Evolutionary conservation across 2,888 invertebrate genomes (phyloP), one percentile per base, ranked within the genome.

Genomic region (Resseliella maxima): DNA sequence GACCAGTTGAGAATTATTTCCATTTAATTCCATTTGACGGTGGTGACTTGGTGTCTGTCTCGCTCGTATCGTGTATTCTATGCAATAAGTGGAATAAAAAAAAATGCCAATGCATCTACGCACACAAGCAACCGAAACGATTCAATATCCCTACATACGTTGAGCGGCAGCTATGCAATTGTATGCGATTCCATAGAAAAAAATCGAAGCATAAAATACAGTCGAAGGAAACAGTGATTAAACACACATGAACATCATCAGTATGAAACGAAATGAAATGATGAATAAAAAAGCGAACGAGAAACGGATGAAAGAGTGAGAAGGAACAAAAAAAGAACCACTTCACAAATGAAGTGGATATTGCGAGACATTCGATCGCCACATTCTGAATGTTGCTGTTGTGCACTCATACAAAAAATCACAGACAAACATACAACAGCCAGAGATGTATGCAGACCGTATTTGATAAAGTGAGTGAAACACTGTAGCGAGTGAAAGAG

Each of bases 1-100:
- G 83, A 38, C 83, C 83, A 36, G 38, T 83, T 38, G 83, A 38
- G 83, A 83, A 83, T 83, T 21, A 38, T 38, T 83, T 83, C 38
- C 83, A 83, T 83, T 83, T 83, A 38, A 38, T 83, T 83, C 38
- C 38, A 83, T 38, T 83, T 83, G 83, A 38, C 83, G 83, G n/a
- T 83, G 83, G 83, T 83, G 83, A 83, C 83, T 83, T 83, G 83
- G 83, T 83, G 83, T 83, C 83, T 83, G 38, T 83, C 83, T 83
- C 38, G 83, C 24, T 83, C 38, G 83, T 83, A 83, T 81, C 36
- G 36, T 21, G 36, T 81, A 81, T 36, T 1, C 50, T 83, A 38
- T 72, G 83, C n/a, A 24, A 83, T 38, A 38, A 38, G 83, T 38
- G 12, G 12, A 50, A 12, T 41, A n/a, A 6, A 83, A 38, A 59